A percentile compares a stretch with the other conserved stretches of the same genome.
Conservation (phyloP, 2,797 vertebrate species). For the Poeciliopsis infans region DNA sequence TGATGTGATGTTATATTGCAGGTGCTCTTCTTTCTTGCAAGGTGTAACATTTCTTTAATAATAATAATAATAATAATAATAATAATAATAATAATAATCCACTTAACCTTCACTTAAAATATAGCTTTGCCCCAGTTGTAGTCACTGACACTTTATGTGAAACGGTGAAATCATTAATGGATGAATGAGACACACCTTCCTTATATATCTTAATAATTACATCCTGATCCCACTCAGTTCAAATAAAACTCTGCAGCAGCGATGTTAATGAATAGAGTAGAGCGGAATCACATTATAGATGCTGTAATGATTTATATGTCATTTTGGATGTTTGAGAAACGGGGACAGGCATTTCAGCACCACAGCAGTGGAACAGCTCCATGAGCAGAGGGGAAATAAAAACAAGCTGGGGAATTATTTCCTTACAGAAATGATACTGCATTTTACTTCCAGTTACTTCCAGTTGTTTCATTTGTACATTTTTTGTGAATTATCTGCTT, state of each 20-base stretch:
- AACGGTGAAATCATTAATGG: background rate
- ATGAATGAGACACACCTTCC: background rate
- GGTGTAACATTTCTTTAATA: background rate
- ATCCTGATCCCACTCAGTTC: background rate
- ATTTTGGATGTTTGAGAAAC: background rate
- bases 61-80: no score
- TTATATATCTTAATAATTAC: background rate
- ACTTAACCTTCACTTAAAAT: background rate
- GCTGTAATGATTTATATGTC: background rate
- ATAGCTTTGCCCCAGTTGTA: background rate
- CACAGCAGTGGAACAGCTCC: constrained; percentile 66
- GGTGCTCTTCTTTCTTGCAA: constrained; percentile 14
- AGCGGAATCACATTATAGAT: background rate
- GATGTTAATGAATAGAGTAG: background rate
- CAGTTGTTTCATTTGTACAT: background rate
- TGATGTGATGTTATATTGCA: constrained; percentile 1
- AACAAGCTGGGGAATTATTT: background rate
- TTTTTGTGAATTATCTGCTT: background rate
- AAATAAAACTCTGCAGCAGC: background rate
- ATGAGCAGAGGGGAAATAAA: background rate
- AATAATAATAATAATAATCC: no score
- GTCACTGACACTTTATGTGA: background rate
- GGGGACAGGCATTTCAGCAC: constrained; percentile 58
- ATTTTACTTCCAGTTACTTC: background rate
- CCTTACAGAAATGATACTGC: background rate